Base-by-base conservation (phyloP, 2,888 invertebrate species). In the Pilophorus perplexus region DNA sequence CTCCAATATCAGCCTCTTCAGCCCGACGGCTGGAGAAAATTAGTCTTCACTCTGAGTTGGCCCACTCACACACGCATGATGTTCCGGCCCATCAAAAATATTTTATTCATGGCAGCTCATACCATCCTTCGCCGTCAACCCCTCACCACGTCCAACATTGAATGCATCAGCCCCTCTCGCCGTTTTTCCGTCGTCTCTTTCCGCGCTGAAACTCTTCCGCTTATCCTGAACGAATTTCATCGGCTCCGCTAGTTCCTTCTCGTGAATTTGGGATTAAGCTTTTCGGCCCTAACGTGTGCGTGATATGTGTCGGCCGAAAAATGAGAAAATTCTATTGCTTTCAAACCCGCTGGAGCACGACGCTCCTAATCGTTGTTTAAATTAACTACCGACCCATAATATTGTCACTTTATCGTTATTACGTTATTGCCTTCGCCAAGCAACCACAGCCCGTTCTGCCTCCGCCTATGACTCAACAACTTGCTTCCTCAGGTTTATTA, bases 1-100 rank as follows among this genome's bases (percentile, higher is more conserved):
- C 6, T 12, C 33, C 33, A 12, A 33, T 33, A 33, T 33, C 12
- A 8, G 6, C 6, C 33, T 33, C 33, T 28, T 16, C 27, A n/a
- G 2, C 28, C 33, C 16, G 27, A 25, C 62, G 16, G 5, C 62
- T 28, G 18, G 25, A 27, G 62, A 62, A 62, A 62, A 62, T 62
- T 62, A 62, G 62, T 28, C 48, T 28, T 52, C 52, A 28, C n/a
- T 28, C 28, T 16, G 46, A 14, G 22, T 22, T 25, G 23, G 12
- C 3, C 40, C n/a, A 52, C 52, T 52, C 52, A 52, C 52, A 25
- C 52, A 27, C 52, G 28, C 52, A 62, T 62, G 62, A 62, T 62
- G 62, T 62, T 46, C 62, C 28, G 62, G 46, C 46, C 62, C 62
- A 62, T 62, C 62, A 62, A 46, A 62, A 62, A 62, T 62, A 33